A percentile compares a stretch with the other conserved stretches of the same genome.
Evolutionary conservation across 2,888 invertebrate species (phyloP).

Genomic region (Eledona agricola): DNA sequence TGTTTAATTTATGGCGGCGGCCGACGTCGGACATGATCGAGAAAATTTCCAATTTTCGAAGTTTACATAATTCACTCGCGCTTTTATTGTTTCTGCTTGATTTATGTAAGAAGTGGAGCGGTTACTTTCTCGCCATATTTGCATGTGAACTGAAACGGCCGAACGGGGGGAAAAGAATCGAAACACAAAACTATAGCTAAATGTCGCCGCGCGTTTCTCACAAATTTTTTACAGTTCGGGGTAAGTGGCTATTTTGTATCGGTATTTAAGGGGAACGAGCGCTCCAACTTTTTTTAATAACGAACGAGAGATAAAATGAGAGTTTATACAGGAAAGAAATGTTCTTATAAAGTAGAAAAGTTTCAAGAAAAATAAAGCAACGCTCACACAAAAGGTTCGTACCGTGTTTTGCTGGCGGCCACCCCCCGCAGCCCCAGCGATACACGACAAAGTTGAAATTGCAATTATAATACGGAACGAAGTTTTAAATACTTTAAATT

Average conservation of each 20-base stretch:
- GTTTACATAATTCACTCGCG: slow-evolving; percentile 7
- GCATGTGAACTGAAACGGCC: too few species aligned
- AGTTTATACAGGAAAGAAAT: slow-evolving; percentile 57
- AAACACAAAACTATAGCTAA: too few species aligned
- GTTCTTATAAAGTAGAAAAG: slow-evolving; percentile 56
- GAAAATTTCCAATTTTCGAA: slow-evolving; percentile 9
- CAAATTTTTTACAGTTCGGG: too few species aligned
- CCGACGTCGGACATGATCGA: slow-evolving; percentile 8
- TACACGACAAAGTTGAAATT: slow-evolving; percentile 53
- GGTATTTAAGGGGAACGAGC: slow-evolving; percentile 51
- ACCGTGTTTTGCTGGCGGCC: slow-evolving; percentile 23
- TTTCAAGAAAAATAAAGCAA: slow-evolving; percentile 56
- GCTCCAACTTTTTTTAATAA: slow-evolving; percentile 57
- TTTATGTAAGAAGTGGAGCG: neutral
- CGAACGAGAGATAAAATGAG: slow-evolving; percentile 55
- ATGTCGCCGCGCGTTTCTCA: too few species aligned
- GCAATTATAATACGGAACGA: slow-evolving; percentile 53
- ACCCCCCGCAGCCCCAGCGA: slow-evolving; percentile 28
- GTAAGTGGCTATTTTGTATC: slow-evolving; percentile 40
- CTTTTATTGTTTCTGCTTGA: slow-evolving; percentile 3
- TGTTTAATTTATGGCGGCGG: slow-evolving; percentile 4
- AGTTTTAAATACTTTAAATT: slow-evolving; percentile 50
- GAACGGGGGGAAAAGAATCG: too few species aligned
- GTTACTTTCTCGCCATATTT: slow-evolving; percentile 1
- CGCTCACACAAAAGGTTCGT: slow-evolving; percentile 49